Evolutionary conservation across 1,140 invertebrate genomes (phyloP).

Genomic region (Diorhabda sublineata): DNA sequence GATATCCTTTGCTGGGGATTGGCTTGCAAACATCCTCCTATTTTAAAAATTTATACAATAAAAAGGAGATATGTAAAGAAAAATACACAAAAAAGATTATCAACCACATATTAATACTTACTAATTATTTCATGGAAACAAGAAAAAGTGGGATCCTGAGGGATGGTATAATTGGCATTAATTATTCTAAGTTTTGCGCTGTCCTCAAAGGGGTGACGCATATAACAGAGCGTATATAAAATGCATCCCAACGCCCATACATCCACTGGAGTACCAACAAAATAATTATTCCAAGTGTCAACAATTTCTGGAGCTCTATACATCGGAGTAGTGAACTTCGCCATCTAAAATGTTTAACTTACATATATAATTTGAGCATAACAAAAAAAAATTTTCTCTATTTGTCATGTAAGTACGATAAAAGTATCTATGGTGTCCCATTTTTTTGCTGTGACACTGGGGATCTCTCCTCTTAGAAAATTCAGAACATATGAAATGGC

Average conservation of each 20-base stretch:
- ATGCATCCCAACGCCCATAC: constrained; percentile 98
- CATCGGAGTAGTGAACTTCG: constrained; percentile 79
- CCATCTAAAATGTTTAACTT: constrained; percentile 49
- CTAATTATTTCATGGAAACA: constrained; percentile 89
- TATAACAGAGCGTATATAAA: constrained; percentile 87
- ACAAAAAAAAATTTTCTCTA: too few species aligned
- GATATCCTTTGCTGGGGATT: constrained; percentile 75
- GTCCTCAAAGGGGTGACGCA: constrained; percentile 96
- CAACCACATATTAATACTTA: constrained; percentile 51
- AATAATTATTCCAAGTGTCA: constrained; percentile 95
- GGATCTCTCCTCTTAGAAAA: too few species aligned
- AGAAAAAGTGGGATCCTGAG: constrained; percentile 73
- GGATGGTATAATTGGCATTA: constrained; percentile 90
- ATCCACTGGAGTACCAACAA: constrained; percentile 84
- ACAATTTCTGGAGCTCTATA: constrained; percentile 93
- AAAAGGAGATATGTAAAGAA: background rate
- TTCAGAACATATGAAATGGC: too few species aligned
- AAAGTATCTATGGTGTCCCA: too few species aligned
- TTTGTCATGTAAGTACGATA: too few species aligned
- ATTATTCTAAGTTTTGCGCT: constrained; percentile 92
- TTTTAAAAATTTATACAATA: background rate
- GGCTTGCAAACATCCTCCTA: constrained; percentile 76
- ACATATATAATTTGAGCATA: too few species aligned
- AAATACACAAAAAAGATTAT: background rate
- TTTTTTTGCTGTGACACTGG: too few species aligned